Conservation (phyloP, 2,797 vertebrate genomes). For the Syngnathus rostellatus region DNA sequence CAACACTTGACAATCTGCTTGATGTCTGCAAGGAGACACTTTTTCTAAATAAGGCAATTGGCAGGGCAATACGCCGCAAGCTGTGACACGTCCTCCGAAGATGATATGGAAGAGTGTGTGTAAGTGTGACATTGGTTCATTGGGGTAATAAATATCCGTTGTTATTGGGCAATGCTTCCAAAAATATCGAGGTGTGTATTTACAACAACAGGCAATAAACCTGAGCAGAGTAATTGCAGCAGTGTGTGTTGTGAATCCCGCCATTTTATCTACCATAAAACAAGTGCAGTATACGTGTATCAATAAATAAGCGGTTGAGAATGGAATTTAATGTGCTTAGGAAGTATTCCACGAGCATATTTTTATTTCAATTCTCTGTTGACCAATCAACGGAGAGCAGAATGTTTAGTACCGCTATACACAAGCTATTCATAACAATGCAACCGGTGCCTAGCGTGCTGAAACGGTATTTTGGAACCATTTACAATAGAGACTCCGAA, state of each 20-base stretch:
- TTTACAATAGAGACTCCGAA: background rate
- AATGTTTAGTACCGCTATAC: too few relatives aligned
- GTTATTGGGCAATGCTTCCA: background rate
- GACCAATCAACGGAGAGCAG: too few relatives aligned
- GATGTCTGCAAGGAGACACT: constrained; percentile 15
- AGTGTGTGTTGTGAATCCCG: background rate
- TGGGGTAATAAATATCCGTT: too few relatives aligned
- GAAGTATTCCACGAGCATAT: too few relatives aligned
- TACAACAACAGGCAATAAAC: background rate
- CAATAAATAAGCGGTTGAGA: background rate
- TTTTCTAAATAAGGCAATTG: constrained; percentile 23
- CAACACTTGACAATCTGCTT: constrained; percentile 12
- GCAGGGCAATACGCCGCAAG: constrained; percentile 31
- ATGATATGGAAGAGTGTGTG: constrained; percentile 8
- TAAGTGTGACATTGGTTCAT: background rate
- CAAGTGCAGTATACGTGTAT: background rate
- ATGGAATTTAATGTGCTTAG: too few relatives aligned
- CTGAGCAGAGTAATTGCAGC: background rate
- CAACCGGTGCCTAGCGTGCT: too few relatives aligned
- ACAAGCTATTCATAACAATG: too few relatives aligned
- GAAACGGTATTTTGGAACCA: background rate
- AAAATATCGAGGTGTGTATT: background rate
- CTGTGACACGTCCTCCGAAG: constrained; percentile 29
- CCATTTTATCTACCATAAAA: background rate
- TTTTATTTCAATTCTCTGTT: too few relatives aligned